phyloP scores from a whole-genome alignment of 2,888 invertebrate species.

The Drosophila prostipennis region DNA sequence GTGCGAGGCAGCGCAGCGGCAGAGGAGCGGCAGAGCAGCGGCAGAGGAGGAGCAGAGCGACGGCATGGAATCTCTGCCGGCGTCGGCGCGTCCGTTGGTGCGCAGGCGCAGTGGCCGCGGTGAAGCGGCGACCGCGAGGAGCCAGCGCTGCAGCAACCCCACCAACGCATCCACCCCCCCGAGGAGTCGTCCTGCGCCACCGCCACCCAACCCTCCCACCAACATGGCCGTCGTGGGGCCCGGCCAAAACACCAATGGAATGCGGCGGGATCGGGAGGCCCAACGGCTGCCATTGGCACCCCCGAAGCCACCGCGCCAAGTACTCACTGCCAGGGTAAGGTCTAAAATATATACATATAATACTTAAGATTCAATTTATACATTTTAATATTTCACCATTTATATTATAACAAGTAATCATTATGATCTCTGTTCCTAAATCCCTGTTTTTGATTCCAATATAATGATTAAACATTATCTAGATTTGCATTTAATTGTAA shows the following conservation, averaged over 20 bases:
- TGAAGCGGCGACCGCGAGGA: background rate
- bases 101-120: constrained; percentile 38
- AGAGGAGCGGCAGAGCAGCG: constrained; percentile 24
- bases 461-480: too few relatives aligned
- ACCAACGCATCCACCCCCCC: background rate
- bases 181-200: background rate
- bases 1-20: constrained; percentile 42
- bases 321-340: background rate
- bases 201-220: background rate
- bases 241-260: background rate
- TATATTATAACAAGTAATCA: too few relatives aligned
- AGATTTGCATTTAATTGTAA: too few relatives aligned
- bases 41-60: constrained; percentile 6
- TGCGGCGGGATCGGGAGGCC: background rate
- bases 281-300: background rate
- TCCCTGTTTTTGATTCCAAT: too few relatives aligned
- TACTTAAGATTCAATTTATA: too few relatives aligned
- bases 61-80: constrained; percentile 15
- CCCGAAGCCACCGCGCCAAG: background rate
- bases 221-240: constrained; percentile 31
- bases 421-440: too few relatives aligned
- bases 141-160: constrained; percentile 5
- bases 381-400: background rate
- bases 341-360: too few relatives aligned
- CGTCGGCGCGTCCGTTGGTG: constrained; percentile 34